Conservation (phyloP, 2,797 vertebrate genomes). For the Microctenopoma steveboyesi region DNA sequence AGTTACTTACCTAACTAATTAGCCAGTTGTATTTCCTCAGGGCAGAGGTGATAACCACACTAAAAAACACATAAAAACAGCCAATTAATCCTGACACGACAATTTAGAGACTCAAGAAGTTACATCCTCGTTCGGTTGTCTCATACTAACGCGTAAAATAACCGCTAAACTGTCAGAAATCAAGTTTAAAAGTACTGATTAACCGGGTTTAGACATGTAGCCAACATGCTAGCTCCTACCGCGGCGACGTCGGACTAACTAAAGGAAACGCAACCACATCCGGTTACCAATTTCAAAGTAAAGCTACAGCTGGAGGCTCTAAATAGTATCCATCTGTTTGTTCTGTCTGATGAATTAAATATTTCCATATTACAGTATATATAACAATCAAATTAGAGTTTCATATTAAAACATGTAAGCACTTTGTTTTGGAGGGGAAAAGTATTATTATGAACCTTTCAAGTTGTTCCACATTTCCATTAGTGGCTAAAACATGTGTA, state of each 20-base stretch:
- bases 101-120: not conserved
- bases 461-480: too few species aligned
- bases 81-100: conserved; percentile 9
- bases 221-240: conserved; percentile 53
- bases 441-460: too few species aligned
- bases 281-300: conserved; percentile 45
- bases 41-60: conserved; percentile 45
- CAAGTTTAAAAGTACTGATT: conserved; percentile 17
- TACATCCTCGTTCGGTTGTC: rapidly evolving
- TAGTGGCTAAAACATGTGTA: too few species aligned
- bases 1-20: conserved; percentile 43
- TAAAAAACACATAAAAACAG: not conserved
- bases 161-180: not conserved
- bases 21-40: conserved; percentile 30
- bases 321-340: too few species aligned
- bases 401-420: too few species aligned
- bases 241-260: not conserved
- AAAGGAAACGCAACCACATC: not conserved
- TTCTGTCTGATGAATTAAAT: too few species aligned
- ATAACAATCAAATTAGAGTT: too few species aligned
- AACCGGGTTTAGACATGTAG: conserved; percentile 45
- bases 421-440: too few species aligned
- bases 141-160: conserved; percentile 13
- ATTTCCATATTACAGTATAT: too few species aligned
- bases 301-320: not conserved